phyloP scores from a whole-genome alignment of 30 jellyfish, hydroid and myxozoan genomes.

The Aurelia aurita complex sp. Pacific region DNA sequence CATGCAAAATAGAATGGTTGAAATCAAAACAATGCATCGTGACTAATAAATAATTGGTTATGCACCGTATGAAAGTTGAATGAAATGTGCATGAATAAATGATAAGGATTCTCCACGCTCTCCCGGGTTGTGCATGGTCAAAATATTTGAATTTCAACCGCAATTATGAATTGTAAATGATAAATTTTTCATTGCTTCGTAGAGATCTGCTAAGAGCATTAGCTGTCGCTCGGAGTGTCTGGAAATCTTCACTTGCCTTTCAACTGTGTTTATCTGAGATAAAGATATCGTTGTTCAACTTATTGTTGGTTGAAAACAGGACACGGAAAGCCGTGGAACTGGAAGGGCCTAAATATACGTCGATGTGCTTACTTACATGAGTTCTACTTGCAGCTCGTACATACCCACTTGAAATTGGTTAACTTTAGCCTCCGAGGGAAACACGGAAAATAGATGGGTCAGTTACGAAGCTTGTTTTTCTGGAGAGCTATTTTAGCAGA shows the following conservation, averaged over 20 bases:
- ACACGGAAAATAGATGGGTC: constrained; percentile 10
- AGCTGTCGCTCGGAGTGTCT: not conserved
- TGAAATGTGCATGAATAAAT: constrained; percentile 17
- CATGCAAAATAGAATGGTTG: too few species aligned
- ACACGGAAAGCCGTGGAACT: too few species aligned
- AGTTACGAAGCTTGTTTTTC: constrained; percentile 28
- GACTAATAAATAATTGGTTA: not conserved
- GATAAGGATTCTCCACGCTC: not conserved
- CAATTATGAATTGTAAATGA: constrained; percentile 42
- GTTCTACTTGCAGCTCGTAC: too few species aligned
- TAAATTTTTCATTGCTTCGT: constrained; percentile 30
- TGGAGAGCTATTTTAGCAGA: constrained; percentile 86
- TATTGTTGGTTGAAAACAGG: too few species aligned
- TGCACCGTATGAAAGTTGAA: constrained; percentile 5
- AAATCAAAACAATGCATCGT: not conserved
- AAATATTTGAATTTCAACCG: constrained; percentile 21
- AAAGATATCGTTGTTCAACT: too few species aligned
- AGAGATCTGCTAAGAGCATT: too few species aligned
- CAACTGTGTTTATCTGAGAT: too few species aligned
- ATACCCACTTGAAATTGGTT: too few species aligned
- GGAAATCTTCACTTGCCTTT: constrained; percentile 18
- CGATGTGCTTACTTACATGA: too few species aligned
- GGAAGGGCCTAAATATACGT: too few species aligned
- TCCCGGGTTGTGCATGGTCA: not conserved
- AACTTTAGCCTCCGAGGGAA: too few species aligned